These are phyloP conservation scores for Sterna hirundo DNA, from an alignment of 2,113 vertebrate species.

Conservation along the genomic window DNA sequence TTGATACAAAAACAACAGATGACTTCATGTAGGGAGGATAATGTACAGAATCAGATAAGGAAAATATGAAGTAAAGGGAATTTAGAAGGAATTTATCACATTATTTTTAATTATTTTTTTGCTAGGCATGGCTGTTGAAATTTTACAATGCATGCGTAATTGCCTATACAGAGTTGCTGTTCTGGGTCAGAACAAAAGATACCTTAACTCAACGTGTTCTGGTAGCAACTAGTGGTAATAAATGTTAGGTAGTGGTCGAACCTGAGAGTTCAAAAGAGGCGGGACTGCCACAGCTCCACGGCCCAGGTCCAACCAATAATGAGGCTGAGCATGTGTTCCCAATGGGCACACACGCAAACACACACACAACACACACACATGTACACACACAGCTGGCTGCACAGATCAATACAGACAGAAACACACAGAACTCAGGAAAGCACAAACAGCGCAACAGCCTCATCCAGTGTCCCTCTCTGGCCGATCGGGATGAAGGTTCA, in stretches of 20 bases:
- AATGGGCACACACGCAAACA: background rate
- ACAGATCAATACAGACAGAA: background rate
- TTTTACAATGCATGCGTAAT: background rate
- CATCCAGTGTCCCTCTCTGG: background rate
- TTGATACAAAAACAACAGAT: slow-evolving; percentile 17
- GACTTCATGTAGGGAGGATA: slow-evolving; percentile 10
- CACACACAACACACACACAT: background rate
- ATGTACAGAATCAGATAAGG: slow-evolving; percentile 39
- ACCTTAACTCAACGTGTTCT: background rate
- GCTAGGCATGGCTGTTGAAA: background rate
- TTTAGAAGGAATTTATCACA: background rate
- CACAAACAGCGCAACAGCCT: background rate
- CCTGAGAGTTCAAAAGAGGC: background rate
- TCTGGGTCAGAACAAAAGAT: background rate
- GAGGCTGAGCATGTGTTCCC: background rate
- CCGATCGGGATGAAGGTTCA: background rate
- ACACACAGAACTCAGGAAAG: background rate
- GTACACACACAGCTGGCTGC: background rate
- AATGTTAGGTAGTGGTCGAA: background rate
- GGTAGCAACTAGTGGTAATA: background rate
- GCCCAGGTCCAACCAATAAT: background rate
- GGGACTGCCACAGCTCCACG: background rate
- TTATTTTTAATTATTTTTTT: slow-evolving; percentile 11
- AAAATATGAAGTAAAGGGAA: slow-evolving; percentile 8
- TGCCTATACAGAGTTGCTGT: background rate